Evolutionary conservation across 2,888 invertebrate genomes (phyloP), one percentile per base, ranked within the genome.

Genomic region (Lymantria monacha): DNA sequence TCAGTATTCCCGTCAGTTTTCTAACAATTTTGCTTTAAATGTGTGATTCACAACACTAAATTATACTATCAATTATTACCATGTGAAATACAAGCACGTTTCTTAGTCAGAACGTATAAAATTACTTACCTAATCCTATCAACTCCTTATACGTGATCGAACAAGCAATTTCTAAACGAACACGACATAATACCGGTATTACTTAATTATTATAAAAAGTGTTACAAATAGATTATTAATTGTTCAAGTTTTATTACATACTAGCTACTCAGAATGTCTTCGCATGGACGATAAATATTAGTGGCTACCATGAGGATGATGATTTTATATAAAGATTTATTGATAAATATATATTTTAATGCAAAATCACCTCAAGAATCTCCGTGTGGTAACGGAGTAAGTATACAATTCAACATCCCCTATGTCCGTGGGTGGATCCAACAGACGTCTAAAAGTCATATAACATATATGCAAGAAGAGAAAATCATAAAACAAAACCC

Each of bases 131-230:
- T 22, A 22, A 22, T 22, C 22, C 22, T 22, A 3, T 22, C 2
- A 5, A 22, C 22, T 5, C 22, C 22, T 22, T 22, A 38, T 7
- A 38, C 38, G 12, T 38, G 38, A 38, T 38, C 30, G 31, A 14
- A 49, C 43, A 55, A 59, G 44, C 49, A 44, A 55, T 53, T 61
- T 61, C 44, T 43, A 47, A 14, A 55, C 48, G 53, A 53, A 57
- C 48, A 50, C 41, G 52, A 52, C 45, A 59, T 57, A 43, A 64
- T 58, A 58, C 55, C 51, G 55, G 63, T 59, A 51, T 52, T 49
- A 43, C 54, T 54, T 48, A 40, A 51, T 44, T 51, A 51, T 50
- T 14, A 44, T 51, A 51, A 47, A 50, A 53, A 42, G 53, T 15
- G 30, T 41, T 12, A 38, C 38, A 38, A 1, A 38, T n/a, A 12